Percentiles rank a stretch among this genome's conserved stretches.
Conservation (phyloP, 1,140 invertebrate genomes). For the Nasonia vitripennis region DNA sequence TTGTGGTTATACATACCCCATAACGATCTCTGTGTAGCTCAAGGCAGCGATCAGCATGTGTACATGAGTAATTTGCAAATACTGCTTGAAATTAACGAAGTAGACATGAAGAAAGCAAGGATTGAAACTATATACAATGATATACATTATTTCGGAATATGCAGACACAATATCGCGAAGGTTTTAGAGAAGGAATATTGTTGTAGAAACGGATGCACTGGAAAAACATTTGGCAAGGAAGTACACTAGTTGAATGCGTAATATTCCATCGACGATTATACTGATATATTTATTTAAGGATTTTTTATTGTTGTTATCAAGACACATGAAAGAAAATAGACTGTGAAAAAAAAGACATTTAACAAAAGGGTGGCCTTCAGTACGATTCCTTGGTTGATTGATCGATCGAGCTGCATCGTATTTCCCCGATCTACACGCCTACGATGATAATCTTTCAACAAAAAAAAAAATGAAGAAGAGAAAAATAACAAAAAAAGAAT, state of each 20-base stretch:
- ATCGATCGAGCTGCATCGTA: constrained; percentile 52
- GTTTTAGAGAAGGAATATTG: constrained; percentile 52
- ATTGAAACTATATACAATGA: constrained; percentile 42
- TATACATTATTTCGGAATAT: constrained; percentile 43
- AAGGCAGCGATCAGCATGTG: constrained; percentile 61
- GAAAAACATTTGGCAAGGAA: constrained; percentile 51
- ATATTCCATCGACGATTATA: constrained; percentile 71
- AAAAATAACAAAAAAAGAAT: constrained; percentile 27
- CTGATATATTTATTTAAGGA: constrained; percentile 73
- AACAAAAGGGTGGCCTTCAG: constrained; percentile 69
- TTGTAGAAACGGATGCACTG: constrained; percentile 46
- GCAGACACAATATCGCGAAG: constrained; percentile 47
- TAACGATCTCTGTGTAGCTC: constrained; percentile 57
- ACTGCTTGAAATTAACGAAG: constrained; percentile 64
- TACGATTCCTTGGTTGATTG: constrained; percentile 64
- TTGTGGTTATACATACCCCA: constrained; percentile 59
- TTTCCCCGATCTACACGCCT: constrained; percentile 52
- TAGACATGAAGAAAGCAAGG: constrained; percentile 43
- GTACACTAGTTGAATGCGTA: constrained; percentile 69
- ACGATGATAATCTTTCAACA: constrained; percentile 53
- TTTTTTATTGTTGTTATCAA: constrained; percentile 73
- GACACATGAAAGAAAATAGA: constrained; percentile 70
- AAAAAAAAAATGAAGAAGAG: constrained; percentile 32
- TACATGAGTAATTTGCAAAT: constrained; percentile 68
- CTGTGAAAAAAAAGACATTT: constrained; percentile 69